A percentile compares a stretch with the other conserved stretches of the same genome.
Evolutionary conservation across 2,113 vertebrate genomes (phyloP).

Genomic region (Pachyramphus minor): DNA sequence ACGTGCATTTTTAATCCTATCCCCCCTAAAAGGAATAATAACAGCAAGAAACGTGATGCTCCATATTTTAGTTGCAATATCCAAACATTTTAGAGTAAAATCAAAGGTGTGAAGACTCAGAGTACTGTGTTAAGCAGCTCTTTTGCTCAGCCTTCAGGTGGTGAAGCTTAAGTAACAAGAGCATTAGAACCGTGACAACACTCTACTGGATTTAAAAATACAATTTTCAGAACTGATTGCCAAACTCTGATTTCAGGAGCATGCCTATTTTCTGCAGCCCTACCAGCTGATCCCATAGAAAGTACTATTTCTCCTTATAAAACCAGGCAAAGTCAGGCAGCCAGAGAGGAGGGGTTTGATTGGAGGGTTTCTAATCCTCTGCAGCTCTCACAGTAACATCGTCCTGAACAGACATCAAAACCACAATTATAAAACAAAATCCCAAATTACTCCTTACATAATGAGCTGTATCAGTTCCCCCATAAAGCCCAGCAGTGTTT

Average conservation of each 20-base stretch:
- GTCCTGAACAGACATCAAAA: neutral
- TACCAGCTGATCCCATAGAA: conserved; percentile 17
- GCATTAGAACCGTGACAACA: conserved; percentile 26
- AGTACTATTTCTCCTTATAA: neutral
- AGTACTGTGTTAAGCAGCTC: conserved; percentile 24
- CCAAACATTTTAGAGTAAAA: neutral
- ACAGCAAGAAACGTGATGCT: neutral
- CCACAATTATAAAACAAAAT: neutral
- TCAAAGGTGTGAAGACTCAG: neutral
- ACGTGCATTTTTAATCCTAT: neutral
- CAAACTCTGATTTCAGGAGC: conserved; percentile 46
- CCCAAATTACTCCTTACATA: neutral
- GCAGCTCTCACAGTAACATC: neutral
- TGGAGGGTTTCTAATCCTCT: neutral
- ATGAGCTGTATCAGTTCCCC: neutral
- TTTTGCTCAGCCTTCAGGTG: conserved; percentile 47
- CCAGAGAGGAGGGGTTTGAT: neutral
- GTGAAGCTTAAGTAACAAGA: neutral
- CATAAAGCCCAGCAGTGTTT: neutral
- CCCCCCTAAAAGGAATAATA: neutral
- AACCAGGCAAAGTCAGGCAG: neutral
- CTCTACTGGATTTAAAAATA: conserved; percentile 50
- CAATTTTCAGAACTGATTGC: conserved; percentile 48
- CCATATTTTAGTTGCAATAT: neutral
- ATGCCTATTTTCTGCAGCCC: neutral